Conservation (phyloP, 1,140 invertebrate species). For the Globodera ellingtonae region DNA sequence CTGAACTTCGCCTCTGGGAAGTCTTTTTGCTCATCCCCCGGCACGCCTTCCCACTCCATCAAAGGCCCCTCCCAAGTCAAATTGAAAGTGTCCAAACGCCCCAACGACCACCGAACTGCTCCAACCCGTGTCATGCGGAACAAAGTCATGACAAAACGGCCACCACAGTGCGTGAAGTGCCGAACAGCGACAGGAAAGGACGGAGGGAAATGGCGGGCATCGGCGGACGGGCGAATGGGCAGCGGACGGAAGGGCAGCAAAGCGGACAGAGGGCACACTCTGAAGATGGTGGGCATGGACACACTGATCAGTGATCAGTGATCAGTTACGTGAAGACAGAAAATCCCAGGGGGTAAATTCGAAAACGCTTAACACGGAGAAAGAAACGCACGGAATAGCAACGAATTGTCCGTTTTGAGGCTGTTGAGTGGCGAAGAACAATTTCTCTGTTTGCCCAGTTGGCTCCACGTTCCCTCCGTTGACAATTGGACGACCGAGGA, state of each 20-base stretch:
- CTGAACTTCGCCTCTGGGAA: neutral
- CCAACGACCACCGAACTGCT: neutral
- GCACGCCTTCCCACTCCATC: neutral
- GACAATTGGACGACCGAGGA: neutral
- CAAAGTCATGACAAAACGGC: neutral
- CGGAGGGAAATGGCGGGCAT: neutral
- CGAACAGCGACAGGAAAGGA: neutral
- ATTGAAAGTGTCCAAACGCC: neutral
- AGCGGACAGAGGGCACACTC: slow-evolving; percentile 5
- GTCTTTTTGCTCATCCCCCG: neutral
- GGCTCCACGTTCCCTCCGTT: neutral
- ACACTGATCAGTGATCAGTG: neutral
- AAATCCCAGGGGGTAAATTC: too few species aligned
- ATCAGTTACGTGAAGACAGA: neutral
- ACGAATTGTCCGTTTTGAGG: neutral
- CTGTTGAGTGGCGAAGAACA: neutral
- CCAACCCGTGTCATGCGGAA: neutral
- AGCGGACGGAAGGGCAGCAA: neutral
- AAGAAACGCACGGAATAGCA: neutral
- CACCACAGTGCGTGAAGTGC: neutral
- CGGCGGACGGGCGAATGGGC: neutral
- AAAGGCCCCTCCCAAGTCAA: neutral
- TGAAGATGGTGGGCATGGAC: neutral
- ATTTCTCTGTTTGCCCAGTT: neutral
- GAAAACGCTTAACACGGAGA: too few species aligned